Percentiles rank a stretch among this genome's conserved stretches.
phyloP scores from a whole-genome alignment of 2,888 invertebrate genomes.

The Heteromyza rotundicornis region DNA sequence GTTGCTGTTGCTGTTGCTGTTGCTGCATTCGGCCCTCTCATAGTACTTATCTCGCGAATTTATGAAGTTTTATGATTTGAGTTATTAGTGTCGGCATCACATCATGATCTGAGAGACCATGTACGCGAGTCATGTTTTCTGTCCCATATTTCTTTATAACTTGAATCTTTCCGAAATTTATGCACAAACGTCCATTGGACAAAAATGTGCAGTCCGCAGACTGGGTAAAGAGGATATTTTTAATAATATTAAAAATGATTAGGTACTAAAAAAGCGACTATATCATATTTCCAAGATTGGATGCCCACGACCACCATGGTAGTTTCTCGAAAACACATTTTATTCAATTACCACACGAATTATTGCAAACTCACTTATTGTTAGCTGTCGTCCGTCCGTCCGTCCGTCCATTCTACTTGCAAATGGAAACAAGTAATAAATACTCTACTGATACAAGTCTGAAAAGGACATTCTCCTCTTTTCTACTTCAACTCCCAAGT shows the following conservation, averaged over 20 bases:
- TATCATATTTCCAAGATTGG: no score
- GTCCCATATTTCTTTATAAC: background rate
- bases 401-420: background rate
- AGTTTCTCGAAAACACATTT: background rate
- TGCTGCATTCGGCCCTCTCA: no score
- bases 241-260: no score
- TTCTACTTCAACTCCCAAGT: constrained; percentile 16
- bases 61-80: constrained; percentile 17
- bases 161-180: background rate
- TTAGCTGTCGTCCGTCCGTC: no score
- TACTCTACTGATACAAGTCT: background rate
- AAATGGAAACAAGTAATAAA: constrained; percentile 11
- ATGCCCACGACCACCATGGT: background rate
- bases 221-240: no score
- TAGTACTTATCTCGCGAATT: constrained; percentile 1
- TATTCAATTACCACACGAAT: constrained; percentile 16
- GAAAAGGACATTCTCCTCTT: background rate
- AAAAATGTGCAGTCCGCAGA: no score
- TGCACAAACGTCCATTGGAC: background rate
- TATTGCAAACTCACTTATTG: constrained; percentile 20
- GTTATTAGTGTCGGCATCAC: constrained; percentile 18
- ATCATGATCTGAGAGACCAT: constrained; percentile 4
- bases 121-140: constrained; percentile 9
- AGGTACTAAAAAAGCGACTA: no score
- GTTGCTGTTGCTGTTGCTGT: background rate